Conservation (phyloP, 2,888 invertebrate species). For the Sturmia bella region DNA sequence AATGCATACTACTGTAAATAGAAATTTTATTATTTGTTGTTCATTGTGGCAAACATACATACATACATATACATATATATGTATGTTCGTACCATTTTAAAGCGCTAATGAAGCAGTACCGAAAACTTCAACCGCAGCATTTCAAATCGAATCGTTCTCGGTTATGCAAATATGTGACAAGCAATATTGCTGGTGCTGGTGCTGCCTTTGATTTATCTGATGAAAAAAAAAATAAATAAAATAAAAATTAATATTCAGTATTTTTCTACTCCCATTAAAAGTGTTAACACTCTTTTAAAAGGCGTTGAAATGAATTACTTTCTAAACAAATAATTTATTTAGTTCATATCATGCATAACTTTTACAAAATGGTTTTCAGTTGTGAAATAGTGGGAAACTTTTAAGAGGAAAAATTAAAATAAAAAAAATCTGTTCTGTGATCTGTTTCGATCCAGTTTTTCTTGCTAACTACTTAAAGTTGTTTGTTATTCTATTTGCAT, state of each 20-base stretch:
- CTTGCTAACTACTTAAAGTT: background rate
- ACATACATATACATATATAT: too few relatives aligned
- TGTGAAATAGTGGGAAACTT: constrained; percentile 1
- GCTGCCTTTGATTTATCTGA: background rate
- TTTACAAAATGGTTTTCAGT: background rate
- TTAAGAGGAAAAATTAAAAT: constrained; percentile 14
- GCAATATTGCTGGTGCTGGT: background rate
- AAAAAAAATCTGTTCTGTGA: background rate
- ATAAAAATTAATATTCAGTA: background rate
- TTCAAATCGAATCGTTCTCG: constrained; percentile 3
- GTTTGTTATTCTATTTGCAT: constrained; percentile 12
- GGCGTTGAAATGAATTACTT: background rate
- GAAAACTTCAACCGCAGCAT: constrained; percentile 11
- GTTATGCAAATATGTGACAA: background rate
- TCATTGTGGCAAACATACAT: constrained; percentile 4
- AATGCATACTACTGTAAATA: constrained; percentile 9
- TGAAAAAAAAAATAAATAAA: too few relatives aligned
- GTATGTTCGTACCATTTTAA: background rate
- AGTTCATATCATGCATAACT: constrained; percentile 15
- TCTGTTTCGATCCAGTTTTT: constrained; percentile 18
- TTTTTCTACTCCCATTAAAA: background rate
- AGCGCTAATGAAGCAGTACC: constrained; percentile 13
- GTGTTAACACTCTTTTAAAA: too few relatives aligned
- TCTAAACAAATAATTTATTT: background rate
- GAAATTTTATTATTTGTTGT: constrained; percentile 24